Percentiles rank a stretch among this genome's conserved stretches.
Conservation (phyloP, 2,797 vertebrate species). For the Aviceda leuphotes region DNA sequence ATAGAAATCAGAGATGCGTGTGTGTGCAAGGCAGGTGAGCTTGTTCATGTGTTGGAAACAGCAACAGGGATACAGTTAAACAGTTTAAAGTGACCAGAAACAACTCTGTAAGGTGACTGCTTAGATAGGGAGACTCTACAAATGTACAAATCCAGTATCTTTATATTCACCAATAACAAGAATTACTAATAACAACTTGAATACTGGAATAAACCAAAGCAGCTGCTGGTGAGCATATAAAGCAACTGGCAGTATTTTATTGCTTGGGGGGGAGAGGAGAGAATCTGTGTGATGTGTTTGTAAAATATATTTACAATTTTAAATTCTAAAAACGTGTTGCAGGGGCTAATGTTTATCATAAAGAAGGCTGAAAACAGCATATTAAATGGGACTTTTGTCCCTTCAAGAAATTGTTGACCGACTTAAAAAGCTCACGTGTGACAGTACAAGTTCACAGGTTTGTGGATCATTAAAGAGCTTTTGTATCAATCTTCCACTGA, state of each 20-base stretch:
- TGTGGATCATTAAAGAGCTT: slow-evolving; percentile 34
- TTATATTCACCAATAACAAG: slow-evolving; percentile 79
- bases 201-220: slow-evolving; percentile 75
- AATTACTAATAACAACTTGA: slow-evolving; percentile 77
- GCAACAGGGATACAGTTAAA: slow-evolving; percentile 63
- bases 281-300: slow-evolving; percentile 71
- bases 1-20: slow-evolving; percentile 59
- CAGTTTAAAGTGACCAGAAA: slow-evolving; percentile 65
- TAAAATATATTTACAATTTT: slow-evolving; percentile 79
- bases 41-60: slow-evolving; percentile 65
- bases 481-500: neutral
- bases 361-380: slow-evolving; percentile 71
- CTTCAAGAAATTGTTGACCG: slow-evolving; percentile 21
- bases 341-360: neutral
- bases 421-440: slow-evolving; percentile 7
- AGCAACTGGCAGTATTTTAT: slow-evolving; percentile 82
- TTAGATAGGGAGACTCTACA: slow-evolving; percentile 72
- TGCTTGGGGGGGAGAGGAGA: slow-evolving; percentile 75
- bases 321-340: slow-evolving; percentile 37
- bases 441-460: slow-evolving; percentile 48
- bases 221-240: slow-evolving; percentile 79
- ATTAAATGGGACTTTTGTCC: slow-evolving; percentile 51
- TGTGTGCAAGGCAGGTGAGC: slow-evolving; percentile 68
- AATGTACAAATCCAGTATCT: slow-evolving; percentile 78
- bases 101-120: slow-evolving; percentile 67